phyloP scores from a whole-genome alignment of 1,140 invertebrate species.

The Drosophila mayri region DNA sequence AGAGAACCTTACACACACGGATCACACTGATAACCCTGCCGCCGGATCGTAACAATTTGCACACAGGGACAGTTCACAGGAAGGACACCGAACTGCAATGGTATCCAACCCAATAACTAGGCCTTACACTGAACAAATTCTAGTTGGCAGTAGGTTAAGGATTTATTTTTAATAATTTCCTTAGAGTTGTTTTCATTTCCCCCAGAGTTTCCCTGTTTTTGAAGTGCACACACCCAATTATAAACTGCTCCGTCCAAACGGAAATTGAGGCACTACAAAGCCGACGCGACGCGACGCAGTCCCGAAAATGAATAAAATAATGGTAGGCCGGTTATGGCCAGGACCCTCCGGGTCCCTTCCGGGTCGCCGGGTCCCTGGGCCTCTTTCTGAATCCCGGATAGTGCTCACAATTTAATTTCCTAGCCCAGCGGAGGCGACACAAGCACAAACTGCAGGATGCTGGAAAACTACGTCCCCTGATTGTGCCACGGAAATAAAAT shows the following conservation, averaged over 20 bases:
- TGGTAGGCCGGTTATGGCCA: slow-evolving; percentile 4
- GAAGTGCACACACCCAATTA: slow-evolving; percentile 57
- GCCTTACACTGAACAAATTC: background rate
- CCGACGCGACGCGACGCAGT: slow-evolving; percentile 12
- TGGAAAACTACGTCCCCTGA: slow-evolving; percentile 59
- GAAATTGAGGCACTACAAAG: slow-evolving; percentile 67
- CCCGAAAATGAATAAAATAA: slow-evolving; percentile 22
- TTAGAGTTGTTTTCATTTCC: background rate
- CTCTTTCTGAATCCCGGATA: slow-evolving; percentile 52
- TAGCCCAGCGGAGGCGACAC: slow-evolving; percentile 34
- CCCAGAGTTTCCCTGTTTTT: background rate
- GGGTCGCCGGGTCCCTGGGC: background rate
- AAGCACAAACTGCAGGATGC: slow-evolving; percentile 53
- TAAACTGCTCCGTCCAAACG: slow-evolving; percentile 51
- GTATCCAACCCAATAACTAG: background rate
- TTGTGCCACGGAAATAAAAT: slow-evolving; percentile 73
- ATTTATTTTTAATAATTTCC: background rate
- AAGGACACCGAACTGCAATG: slow-evolving; percentile 1
- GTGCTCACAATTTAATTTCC: slow-evolving; percentile 77
- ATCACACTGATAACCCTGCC: slow-evolving; percentile 1
- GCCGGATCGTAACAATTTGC: slow-evolving; percentile 10
- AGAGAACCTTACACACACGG: background rate
- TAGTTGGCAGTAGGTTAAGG: too few species aligned
- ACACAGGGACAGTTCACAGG: background rate
- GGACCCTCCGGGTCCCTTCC: background rate